Evolutionary conservation across 2,797 vertebrate species (phyloP).

Genomic region (Smutsia temminckii): DNA sequence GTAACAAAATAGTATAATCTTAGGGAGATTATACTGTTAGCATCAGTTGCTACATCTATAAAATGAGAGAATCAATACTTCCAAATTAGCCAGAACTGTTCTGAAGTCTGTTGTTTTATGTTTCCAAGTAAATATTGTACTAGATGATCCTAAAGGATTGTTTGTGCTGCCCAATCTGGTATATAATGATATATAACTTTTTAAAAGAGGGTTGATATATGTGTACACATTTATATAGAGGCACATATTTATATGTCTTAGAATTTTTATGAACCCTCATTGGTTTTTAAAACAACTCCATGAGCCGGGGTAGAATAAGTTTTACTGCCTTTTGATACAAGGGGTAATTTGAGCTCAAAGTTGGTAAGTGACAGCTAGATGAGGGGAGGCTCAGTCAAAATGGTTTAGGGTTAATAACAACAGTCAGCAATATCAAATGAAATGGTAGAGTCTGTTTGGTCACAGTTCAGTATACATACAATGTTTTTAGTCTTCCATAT

Average conservation of each 20-base stretch:
- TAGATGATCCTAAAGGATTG: not conserved
- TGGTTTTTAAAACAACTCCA: not conserved
- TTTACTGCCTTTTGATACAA: constrained; percentile 1
- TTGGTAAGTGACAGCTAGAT: not conserved
- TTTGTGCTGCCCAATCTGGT: not conserved
- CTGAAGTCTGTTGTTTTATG: no score
- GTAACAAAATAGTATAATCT: not conserved
- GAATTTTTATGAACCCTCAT: not conserved
- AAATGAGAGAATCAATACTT: not conserved
- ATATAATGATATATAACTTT: not conserved
- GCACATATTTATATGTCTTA: not conserved
- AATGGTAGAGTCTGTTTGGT: not conserved
- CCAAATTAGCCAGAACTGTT: not conserved
- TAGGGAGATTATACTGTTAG: not conserved
- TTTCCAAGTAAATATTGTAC: not conserved
- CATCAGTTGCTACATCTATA: not conserved
- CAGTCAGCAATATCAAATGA: not conserved
- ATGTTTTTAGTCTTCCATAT: not conserved
- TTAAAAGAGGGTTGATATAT: not conserved
- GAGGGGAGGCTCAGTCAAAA: not conserved
- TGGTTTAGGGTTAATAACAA: not conserved
- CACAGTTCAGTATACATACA: not conserved
- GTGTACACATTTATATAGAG: not conserved
- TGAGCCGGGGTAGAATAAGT: not conserved
- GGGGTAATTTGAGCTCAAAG: not conserved